Evolutionary conservation across 2,113 vertebrate genomes (phyloP), one percentile per base, ranked within the genome.

Genomic region (Cyanoliseus patagonus): DNA sequence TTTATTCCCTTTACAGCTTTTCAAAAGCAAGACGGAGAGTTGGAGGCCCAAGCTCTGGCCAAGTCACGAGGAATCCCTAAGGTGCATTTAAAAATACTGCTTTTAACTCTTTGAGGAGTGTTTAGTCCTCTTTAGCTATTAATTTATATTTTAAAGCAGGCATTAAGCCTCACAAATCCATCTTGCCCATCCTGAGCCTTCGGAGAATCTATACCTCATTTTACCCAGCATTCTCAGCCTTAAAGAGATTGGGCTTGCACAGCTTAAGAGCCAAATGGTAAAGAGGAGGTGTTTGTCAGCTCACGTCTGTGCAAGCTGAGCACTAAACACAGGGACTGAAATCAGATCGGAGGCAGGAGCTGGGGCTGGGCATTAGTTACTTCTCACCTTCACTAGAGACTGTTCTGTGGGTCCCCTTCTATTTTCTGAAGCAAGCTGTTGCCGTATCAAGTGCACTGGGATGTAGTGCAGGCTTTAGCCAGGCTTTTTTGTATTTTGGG

Each of bases 291-390:
- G 3, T 14, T 1, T 17, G 10, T 53, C 62, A 78, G 61, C 10
- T 35, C 49, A 7, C 7, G 10, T 72, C 6, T 68, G 52, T 68
- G 52, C 44, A 46, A 19, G 9, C 35, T 67, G 28, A 10, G 63
- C 59, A 2, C 25, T 39, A 3, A 61, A 23, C 11, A 15, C 59
- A 35, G 51, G 44, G 18, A 6, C n/a, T 51, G 72, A 31, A 47
- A 18, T 28, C 2, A 1, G 28, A 13, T 42, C 0, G 7, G 31
- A 5, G 42, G 37, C 41, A 39, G 64, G 18, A 68, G 61, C 31
- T 49, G 49, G 35, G 47, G 28, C 31, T 25, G n/a, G 64, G 11
- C 31, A 20, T 17, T 64, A 31, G 30, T 5, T 69, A 1, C 37
- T 70, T 59, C 42, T 46, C 55, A 37, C 67, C 67, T 63, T 66